phyloP scores from a whole-genome alignment of 2,113 vertebrate genomes.

The Actinemys pallida region DNA sequence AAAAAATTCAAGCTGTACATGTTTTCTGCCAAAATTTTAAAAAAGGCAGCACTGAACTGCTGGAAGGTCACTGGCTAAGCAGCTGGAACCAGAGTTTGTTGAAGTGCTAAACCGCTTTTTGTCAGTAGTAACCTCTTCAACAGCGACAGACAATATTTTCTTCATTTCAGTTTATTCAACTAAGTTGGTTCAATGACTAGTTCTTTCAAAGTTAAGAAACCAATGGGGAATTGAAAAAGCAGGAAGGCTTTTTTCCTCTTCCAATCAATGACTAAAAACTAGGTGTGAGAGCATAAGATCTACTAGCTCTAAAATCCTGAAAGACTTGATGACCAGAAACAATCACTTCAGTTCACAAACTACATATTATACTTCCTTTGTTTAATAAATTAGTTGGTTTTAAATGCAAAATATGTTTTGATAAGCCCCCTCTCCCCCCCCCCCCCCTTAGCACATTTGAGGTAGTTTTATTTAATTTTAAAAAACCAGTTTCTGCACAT shows the following conservation, averaged over 20 bases:
- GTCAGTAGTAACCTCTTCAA: not conserved
- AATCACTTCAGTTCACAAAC: not conserved
- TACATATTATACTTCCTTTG: not conserved
- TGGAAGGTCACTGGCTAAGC: not conserved
- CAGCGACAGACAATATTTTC: not conserved
- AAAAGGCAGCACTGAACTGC: not conserved
- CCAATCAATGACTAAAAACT: not conserved
- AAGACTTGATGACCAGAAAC: not conserved
- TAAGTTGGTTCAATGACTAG: not conserved
- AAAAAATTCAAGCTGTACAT: not conserved
- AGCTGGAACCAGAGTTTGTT: not conserved
- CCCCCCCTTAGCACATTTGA: not conserved
- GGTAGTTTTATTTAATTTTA: not conserved
- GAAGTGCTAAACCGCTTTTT: not conserved
- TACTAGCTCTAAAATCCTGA: not conserved
- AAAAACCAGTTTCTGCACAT: not conserved
- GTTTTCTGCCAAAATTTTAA: not conserved
- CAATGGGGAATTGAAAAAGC: not conserved
- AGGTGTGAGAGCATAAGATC: not conserved
- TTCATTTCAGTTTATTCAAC: not conserved
- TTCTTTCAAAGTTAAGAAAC: not conserved
- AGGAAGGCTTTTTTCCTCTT: not conserved
- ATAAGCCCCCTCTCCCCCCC: not conserved
- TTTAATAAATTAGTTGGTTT: not conserved
- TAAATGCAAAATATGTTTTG: not conserved